Base-by-base conservation (phyloP, 1,140 invertebrate genomes). In the Pristionchus pacificus region DNA sequence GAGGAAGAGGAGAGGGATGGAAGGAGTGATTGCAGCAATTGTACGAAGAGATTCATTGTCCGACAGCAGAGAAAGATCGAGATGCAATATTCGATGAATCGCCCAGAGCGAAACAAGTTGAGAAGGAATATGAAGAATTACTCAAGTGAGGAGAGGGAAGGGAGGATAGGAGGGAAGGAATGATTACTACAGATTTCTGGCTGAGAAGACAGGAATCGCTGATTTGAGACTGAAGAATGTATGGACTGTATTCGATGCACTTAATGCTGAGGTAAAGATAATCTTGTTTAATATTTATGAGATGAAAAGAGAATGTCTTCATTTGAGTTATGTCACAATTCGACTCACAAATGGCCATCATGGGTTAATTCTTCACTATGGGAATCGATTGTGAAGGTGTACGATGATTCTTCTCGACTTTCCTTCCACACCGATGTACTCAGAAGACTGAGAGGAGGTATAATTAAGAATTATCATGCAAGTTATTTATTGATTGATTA, bases 261-360 rank as follows among this genome's bases (percentile, higher is more conserved):
- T 77, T 13, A 64, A 68, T 32, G 71, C 70, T 60, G 63, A 77
- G 64, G 75, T 77, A n/a, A 72, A 15, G 38, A 49, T 49, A 49
- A 10, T 10, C 6, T 10, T 49, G 38, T 10, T 49, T 49, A 49
- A 19, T 49, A 49, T 49, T n/a, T n/a, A n/a, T n/a, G n/a, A n/a
- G n/a, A n/a, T n/a, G n/a, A n/a, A n/a, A n/a, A n/a, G n/a, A n/a
- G n/a, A n/a, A n/a, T n/a, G 2, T 64, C 38, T 32, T 38, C 32
- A 28, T 75, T 70, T 13, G 67, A 77, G 71, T 61, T n/a, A 25
- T 49, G 60, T n/a, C 75, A 77, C 71, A 77, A 77, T 70, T 60
- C 65, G 0, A 57, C 70, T 2, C 74, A 75, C 49, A 63, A 70
- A 2, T 67, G 70, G 65, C 76, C 76, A 1, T 14, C 13, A 3